Percentiles rank a stretch among this genome's conserved stretches.
phyloP scores from a whole-genome alignment of 2,113 vertebrate species.

The Crotalus viridis region DNA sequence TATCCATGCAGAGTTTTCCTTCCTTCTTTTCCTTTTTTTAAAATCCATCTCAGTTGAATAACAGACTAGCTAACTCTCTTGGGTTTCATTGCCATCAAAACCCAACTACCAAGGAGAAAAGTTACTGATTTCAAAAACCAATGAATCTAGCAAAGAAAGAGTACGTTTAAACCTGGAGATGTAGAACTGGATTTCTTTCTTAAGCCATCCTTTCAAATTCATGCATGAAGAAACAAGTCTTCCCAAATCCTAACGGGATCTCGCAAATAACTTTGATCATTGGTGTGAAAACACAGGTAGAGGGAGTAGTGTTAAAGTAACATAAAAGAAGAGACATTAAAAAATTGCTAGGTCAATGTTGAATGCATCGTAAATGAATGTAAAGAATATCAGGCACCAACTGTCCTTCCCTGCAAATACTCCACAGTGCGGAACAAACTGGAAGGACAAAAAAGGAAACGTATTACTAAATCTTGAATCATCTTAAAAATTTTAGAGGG shows the following conservation, averaged over 20 bases:
- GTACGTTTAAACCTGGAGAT: constrained; percentile 41
- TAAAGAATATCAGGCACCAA: neutral
- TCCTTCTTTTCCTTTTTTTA: neutral
- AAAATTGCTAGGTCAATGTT: accelerated
- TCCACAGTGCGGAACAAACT: neutral
- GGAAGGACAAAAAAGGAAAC: neutral
- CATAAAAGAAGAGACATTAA: neutral
- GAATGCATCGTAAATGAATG: constrained; percentile 12
- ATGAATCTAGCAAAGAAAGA: constrained; percentile 10
- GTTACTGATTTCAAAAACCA: constrained; percentile 46
- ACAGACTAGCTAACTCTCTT: neutral
- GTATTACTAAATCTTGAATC: neutral
- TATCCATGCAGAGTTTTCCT: neutral
- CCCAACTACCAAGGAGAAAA: constrained; percentile 58
- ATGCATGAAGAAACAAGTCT: neutral
- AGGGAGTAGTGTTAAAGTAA: constrained; percentile 13
- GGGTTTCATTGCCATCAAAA: constrained; percentile 47
- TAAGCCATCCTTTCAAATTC: constrained; percentile 36
- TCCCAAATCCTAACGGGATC: constrained; percentile 24
- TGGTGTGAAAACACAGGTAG: neutral
- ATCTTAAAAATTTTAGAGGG: constrained; percentile 6
- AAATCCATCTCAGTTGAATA: constrained; percentile 3
- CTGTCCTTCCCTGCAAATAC: neutral
- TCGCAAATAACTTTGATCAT: constrained; percentile 42
- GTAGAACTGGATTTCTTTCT: constrained; percentile 38